Conservation (phyloP, 2,797 vertebrate species). For the Intellagama lesueurii region DNA sequence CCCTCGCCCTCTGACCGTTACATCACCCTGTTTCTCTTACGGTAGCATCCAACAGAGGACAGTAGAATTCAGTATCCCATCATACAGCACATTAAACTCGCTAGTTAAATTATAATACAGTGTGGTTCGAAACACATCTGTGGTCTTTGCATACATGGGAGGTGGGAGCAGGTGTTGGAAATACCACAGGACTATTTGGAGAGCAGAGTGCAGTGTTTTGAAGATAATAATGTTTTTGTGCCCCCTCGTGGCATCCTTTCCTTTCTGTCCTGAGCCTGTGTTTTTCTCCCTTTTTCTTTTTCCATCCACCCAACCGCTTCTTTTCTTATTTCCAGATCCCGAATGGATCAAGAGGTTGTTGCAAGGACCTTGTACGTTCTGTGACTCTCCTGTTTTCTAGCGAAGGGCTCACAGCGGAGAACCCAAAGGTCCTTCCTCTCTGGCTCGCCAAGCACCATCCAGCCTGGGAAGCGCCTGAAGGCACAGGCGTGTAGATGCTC, state of each 20-base stretch:
- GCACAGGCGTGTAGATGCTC: not conserved
- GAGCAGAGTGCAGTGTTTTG: too few species aligned
- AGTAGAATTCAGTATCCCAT: not conserved
- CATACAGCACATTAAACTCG: not conserved
- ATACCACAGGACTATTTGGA: too few species aligned
- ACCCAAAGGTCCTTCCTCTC: slow-evolving; percentile 6
- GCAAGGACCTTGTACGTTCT: slow-evolving; percentile 90
- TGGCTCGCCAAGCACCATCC: slow-evolving; percentile 3
- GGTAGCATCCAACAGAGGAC: not conserved
- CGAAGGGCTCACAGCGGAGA: slow-evolving; percentile 6
- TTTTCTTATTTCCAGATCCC: slow-evolving; percentile 84
- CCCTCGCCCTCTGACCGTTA: not conserved
- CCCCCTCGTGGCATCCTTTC: not conserved
- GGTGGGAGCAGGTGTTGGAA: too few species aligned
- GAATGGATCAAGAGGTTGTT: slow-evolving; percentile 95
- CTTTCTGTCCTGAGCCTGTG: not conserved
- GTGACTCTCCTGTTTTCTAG: slow-evolving; percentile 91
- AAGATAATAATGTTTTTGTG: not conserved
- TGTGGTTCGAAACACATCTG: not conserved
- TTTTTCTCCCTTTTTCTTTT: not conserved
- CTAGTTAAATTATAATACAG: not conserved
- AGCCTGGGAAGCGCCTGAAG: slow-evolving; percentile 15
- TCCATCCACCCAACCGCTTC: slow-evolving; percentile 3
- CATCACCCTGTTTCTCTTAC: not conserved
- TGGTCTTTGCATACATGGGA: too few species aligned